Evolutionary conservation across 1,140 invertebrate genomes (phyloP).

Genomic region (Drosophila nikananu): DNA sequence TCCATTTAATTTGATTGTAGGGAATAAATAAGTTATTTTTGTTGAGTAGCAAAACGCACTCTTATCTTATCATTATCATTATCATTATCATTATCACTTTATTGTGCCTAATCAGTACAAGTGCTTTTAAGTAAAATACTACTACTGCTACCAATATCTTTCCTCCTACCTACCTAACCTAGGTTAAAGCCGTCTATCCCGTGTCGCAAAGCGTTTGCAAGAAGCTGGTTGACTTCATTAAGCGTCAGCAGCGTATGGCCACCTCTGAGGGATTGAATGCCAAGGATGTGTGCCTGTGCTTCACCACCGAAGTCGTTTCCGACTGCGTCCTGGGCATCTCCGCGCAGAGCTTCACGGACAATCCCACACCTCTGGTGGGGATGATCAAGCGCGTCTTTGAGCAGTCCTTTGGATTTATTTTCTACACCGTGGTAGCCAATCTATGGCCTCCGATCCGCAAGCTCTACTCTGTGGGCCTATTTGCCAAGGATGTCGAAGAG

Average conservation of each 20-base stretch:
- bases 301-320: slow-evolving; percentile 86
- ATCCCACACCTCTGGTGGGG: slow-evolving; percentile 45
- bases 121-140: not conserved
- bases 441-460: slow-evolving; percentile 55
- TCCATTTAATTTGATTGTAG: not conserved
- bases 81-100: too few relatives aligned
- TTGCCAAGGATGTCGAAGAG: slow-evolving; percentile 49
- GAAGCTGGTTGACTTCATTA: slow-evolving; percentile 53
- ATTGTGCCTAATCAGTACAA: not conserved
- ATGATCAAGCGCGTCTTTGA: slow-evolving; percentile 55
- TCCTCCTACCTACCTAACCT: not conserved
- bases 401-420: slow-evolving; percentile 40
- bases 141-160: too few relatives aligned
- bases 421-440: slow-evolving; percentile 37
- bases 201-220: slow-evolving; percentile 50
- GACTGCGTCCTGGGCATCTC: slow-evolving; percentile 85
- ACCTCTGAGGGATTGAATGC: slow-evolving; percentile 37
- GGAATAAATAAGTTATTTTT: not conserved
- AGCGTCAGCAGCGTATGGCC: slow-evolving; percentile 46
- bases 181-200: slow-evolving; percentile 67
- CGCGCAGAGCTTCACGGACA: slow-evolving; percentile 70
- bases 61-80: not conserved
- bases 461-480: slow-evolving; percentile 37
- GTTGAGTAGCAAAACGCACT: not conserved
- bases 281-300: slow-evolving; percentile 72